Evolutionary conservation across 2,113 vertebrate genomes (phyloP), one percentile per base, ranked within the genome.

Genomic region (Archilochus colubris): DNA sequence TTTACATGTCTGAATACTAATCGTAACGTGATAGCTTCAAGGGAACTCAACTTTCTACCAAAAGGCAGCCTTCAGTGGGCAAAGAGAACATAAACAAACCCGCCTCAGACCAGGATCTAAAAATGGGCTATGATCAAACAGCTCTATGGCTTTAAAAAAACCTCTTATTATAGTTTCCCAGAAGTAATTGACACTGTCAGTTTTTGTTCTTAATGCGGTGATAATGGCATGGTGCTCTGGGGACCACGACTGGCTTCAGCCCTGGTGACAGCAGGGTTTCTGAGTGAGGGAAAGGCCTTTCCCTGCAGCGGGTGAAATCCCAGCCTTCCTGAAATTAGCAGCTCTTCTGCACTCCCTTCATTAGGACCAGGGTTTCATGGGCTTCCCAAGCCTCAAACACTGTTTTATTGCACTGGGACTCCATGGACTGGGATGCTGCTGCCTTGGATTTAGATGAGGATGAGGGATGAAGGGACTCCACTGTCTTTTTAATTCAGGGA

Each of bases 1-100:
- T 96, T 98, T 96, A 91, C 63, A 59, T 96, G 89, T 97, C 96
- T 97, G 96, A 97, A 98, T 98, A 92, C 92, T 96, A 96, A 97
- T 95, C 46, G 96, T 95, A 97, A 98, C 4, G 9, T 38, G 96
- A 98, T 96, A 96, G 82, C 79, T 97, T 91, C 90, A 86, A 89
- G 86, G 62, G 90, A 97, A 95, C 91, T 95, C 72, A 64, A 75
- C 90, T 97, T 95, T 92, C 93, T 93, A 96, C 83, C 86, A 93
- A 93, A 96, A 96, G 69, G n/a, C 88, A 79, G 87, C 73, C 88
- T 97, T 97, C 77, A 78, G 91, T 82, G 92, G 92, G 92, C 93
- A 97, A 87, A 92, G 75, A 93, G 86, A 97, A 89, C 68, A 96
- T 94, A 97, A 97, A 98, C 96, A 98, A 97, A 95, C 91, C 67